Evolutionary conservation across 30 jellyfish, hydroid and myxozoan species (phyloP).

Genomic region (Haliclystus octoradiatus): DNA sequence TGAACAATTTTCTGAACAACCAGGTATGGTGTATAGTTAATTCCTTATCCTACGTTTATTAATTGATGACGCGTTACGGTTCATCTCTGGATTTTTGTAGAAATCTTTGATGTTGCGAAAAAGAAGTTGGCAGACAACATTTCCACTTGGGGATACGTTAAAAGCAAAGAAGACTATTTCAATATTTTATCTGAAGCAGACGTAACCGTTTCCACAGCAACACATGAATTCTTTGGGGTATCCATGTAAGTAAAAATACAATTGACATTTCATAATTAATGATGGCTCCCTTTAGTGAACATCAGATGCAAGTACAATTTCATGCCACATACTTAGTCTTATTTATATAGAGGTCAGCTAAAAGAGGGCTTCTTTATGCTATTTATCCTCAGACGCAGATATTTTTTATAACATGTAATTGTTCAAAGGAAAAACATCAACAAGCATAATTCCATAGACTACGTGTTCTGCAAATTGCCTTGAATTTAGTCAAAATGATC

Average conservation of each 20-base stretch:
- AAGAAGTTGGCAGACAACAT: conserved; percentile 18
- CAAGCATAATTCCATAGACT: no score
- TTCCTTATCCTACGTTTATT: background rate
- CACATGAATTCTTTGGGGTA: conserved; percentile 89
- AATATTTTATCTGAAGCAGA: conserved; percentile 41
- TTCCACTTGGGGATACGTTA: conserved; percentile 71
- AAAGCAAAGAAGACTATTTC: conserved; percentile 43
- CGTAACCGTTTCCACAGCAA: conserved; percentile 90
- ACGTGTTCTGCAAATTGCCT: no score
- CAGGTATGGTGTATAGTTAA: conserved; percentile 44
- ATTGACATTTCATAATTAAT: no score
- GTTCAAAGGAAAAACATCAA: no score
- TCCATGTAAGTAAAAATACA: conserved; percentile 65
- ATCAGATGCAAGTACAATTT: no score
- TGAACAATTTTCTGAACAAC: conserved; percentile 59
- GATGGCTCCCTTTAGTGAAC: no score
- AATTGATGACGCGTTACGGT: background rate
- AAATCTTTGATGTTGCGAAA: conserved; percentile 38
- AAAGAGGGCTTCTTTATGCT: no score
- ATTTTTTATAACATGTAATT: no score
- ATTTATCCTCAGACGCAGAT: no score
- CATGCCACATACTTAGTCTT: no score
- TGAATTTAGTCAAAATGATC: no score
- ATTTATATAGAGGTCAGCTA: no score
- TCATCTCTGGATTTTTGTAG: conserved; percentile 14